Evolutionary conservation across 2,113 vertebrate genomes (phyloP).

Genomic region (Cochlearius cochlearius): DNA sequence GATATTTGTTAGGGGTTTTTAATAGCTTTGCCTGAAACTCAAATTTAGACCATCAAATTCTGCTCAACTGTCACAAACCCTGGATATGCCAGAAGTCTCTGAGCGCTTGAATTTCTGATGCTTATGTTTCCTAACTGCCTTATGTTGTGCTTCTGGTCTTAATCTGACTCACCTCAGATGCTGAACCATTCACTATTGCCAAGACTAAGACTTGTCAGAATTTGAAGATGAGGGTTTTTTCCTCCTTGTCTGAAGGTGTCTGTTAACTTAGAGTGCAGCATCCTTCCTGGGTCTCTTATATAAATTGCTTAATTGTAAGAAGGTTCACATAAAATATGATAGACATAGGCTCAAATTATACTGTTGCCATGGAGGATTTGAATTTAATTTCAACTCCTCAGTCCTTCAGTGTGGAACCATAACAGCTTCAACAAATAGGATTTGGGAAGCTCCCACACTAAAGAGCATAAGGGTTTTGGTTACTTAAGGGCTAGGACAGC

Average conservation of each 20-base stretch:
- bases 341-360: slow-evolving; percentile 19
- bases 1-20: not conserved
- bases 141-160: slow-evolving; percentile 32
- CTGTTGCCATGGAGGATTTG: slow-evolving; percentile 13
- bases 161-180: slow-evolving; percentile 19
- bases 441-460: not conserved
- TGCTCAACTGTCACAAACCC: not conserved
- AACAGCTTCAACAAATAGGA: not conserved
- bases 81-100: not conserved
- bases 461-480: not conserved
- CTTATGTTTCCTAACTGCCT: slow-evolving; percentile 4
- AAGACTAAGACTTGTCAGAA: not conserved
- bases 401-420: not conserved
- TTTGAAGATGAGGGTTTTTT: not conserved
- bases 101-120: not conserved
- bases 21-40: not conserved
- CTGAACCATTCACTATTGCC: not conserved
- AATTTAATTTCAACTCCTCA: not conserved
- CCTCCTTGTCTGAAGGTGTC: not conserved
- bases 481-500: not conserved
- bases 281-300: not conserved
- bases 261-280: not conserved
- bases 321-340: slow-evolving; percentile 7
- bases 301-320: slow-evolving; percentile 33
- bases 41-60: not conserved